These are phyloP conservation scores for Emydura subglobosa DNA, from an alignment of 2,113 vertebrate genomes.

Conservation along the genomic window DNA sequence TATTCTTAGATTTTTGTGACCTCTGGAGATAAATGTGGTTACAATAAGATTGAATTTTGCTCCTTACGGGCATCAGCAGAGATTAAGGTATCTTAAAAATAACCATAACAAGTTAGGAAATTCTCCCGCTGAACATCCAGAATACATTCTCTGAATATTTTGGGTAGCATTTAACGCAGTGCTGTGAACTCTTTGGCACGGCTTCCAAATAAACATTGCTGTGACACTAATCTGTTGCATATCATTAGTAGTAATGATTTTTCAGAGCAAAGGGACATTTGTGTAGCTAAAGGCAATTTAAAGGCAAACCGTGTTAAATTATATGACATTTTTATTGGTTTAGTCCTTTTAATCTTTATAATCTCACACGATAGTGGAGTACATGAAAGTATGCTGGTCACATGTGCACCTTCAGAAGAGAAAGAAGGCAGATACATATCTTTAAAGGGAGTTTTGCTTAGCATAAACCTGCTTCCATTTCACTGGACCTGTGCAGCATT, in stretches of 20 bases:
- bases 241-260: not conserved
- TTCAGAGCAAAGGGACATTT: not conserved
- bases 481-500: not conserved
- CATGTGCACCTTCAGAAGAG: not conserved
- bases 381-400: not conserved
- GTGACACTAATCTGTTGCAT: not conserved
- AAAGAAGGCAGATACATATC: not conserved
- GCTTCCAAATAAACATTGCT: slow-evolving; percentile 20
- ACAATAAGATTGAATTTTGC: slow-evolving; percentile 54
- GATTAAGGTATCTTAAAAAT: slow-evolving; percentile 79
- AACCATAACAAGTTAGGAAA: slow-evolving; percentile 51
- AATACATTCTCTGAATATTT: slow-evolving; percentile 65
- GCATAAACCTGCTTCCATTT: not conserved
- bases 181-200: not conserved
- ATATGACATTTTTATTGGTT: not conserved
- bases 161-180: not conserved
- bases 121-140: slow-evolving; percentile 44
- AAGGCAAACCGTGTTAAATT: not conserved
- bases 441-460: not conserved
- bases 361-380: not conserved
- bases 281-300: slow-evolving; percentile 4
- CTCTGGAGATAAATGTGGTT: slow-evolving; percentile 66
- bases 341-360: not conserved
- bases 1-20: slow-evolving; percentile 75
- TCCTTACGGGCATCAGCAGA: slow-evolving; percentile 32